These are phyloP conservation scores for Cyprinus carpio DNA, from an alignment of 2,113 vertebrate species.

Conservation along the genomic window DNA sequence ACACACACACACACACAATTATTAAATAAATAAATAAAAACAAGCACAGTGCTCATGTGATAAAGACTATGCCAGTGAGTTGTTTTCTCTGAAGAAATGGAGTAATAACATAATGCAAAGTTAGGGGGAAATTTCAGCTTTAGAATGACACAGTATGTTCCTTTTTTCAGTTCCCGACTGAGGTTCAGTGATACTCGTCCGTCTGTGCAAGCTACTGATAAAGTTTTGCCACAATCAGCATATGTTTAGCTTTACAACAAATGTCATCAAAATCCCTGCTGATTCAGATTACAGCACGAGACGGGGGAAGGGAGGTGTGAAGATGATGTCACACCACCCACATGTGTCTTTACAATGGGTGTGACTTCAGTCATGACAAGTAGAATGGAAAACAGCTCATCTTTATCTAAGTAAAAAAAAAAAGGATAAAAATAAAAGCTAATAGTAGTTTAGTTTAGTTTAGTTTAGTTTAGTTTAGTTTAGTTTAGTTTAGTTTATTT, in stretches of 20 bases:
- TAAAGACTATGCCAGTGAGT: too few relatives aligned
- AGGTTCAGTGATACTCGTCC: background rate
- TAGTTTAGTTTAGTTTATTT: too few relatives aligned
- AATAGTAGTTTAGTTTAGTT: too few relatives aligned
- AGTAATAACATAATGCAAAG: too few relatives aligned
- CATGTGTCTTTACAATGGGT: background rate
- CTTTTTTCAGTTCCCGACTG: background rate
- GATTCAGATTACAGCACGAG: conserved; percentile 29
- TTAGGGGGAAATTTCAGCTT: background rate
- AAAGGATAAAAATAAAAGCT: background rate
- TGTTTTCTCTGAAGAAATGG: too few relatives aligned
- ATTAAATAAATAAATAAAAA: too few relatives aligned
- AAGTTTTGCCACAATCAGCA: conserved; percentile 34
- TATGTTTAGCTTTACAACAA: conserved; percentile 44
- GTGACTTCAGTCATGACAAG: background rate
- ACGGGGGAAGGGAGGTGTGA: background rate
- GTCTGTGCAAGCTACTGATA: background rate
- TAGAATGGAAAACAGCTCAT: background rate
- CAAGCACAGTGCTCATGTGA: too few relatives aligned
- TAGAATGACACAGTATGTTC: background rate
- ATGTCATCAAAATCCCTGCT: conserved; percentile 26
- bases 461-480: too few relatives aligned
- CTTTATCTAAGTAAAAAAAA: background rate
- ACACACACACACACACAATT: too few relatives aligned
- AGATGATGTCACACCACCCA: background rate